Evolutionary conservation across 2,888 invertebrate genomes (phyloP), one percentile per base, ranked within the genome.

Genomic region (Pomacea canaliculata): DNA sequence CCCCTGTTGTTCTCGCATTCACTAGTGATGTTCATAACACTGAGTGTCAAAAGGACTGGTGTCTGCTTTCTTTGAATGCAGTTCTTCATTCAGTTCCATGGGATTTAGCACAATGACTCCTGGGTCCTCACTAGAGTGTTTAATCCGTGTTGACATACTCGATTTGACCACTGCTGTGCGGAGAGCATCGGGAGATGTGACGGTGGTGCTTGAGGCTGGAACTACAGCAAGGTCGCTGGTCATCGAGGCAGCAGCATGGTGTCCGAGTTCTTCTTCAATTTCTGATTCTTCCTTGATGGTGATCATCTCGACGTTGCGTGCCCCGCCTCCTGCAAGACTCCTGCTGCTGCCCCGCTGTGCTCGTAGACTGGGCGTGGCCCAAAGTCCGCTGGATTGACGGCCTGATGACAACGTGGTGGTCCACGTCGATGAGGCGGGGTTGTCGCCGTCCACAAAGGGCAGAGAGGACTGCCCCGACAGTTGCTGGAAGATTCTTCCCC

Each of bases 361-460:
- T 51, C 70, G 70, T 59, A 70, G 76, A 16, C 63, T 51, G n/a
- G 76, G 59, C 46, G 66, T 70, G 49, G 48, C 70, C 76, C 75
- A 74, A 46, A 70, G 10, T 67, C 65, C 77, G 73, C n/a, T 73
- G 75, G 19, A 78, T 70, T 46, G 82, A 60, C 65, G 80, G 76
- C 65, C 27, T 19, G 79, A 79, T 2, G 79, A 51, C 37, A 78
- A 78, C 1, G 82, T 81, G 13, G 79, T 82, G 74, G 81, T 77
- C 46, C 84, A 83, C 9, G 83, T 82, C 27, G 84, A 83, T 19
- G 78, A 76, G 74, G 74, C 79, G 13, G 84, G 85, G 18, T 84
- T 85, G 19, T 79, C 76, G 23, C 85, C 84, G 7, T 71, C 75
- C 13, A 76, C 19, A 48, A 56, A 60, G 48, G 60, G 59, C 9